phyloP scores from a whole-genome alignment of 2,113 vertebrate species.

The Oryctolagus cuniculus region DNA sequence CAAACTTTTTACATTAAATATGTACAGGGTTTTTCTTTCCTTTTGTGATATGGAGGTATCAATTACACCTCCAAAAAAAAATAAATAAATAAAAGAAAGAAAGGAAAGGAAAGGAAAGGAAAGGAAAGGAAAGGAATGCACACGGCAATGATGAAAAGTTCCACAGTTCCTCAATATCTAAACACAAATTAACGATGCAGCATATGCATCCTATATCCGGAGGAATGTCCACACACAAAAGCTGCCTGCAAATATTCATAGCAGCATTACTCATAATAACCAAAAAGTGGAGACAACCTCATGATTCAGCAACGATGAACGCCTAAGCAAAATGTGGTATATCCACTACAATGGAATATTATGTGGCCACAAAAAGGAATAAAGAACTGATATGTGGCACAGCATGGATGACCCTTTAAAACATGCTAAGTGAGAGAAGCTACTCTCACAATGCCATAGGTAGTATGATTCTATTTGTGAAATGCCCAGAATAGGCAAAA shows the following conservation, averaged over 20 bases:
- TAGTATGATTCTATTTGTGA: not conserved
- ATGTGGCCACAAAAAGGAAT: not conserved
- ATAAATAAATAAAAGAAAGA: not conserved
- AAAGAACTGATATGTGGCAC: not conserved
- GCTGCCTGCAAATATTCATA: rapidly evolving
- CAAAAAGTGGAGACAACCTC: not conserved
- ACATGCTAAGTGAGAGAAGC: not conserved
- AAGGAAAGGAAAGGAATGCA: too few relatives aligned
- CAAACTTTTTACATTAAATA: not conserved
- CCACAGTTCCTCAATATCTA: not conserved
- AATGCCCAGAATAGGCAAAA: not conserved
- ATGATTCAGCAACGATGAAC: not conserved
- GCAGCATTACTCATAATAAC: not conserved
- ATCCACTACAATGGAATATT: not conserved
- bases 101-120: too few relatives aligned
- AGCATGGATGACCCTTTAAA: not conserved
- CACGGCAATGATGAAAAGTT: not conserved
- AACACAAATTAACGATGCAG: not conserved
- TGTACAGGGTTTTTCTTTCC: not conserved
- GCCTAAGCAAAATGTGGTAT: not conserved
- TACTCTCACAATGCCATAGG: not conserved
- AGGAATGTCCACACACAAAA: not conserved
- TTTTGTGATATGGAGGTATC: too few relatives aligned
- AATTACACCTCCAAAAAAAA: not conserved
- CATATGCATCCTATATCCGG: not conserved